Conservation (phyloP, 1,140 invertebrate species). For the Lucilia cuprina region DNA sequence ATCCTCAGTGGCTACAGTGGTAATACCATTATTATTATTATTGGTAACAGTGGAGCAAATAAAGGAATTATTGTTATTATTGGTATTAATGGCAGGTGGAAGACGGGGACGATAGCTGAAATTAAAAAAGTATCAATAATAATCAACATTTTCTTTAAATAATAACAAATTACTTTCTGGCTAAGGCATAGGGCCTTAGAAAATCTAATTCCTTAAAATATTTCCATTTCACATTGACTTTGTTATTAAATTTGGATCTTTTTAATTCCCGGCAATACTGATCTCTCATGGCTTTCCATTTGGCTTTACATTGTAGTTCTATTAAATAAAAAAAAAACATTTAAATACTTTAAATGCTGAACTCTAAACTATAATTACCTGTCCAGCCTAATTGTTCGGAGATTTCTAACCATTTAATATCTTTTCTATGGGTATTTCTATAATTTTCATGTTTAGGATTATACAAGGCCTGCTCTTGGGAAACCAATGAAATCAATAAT, state of each 20-base stretch:
- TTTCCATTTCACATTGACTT: constrained; percentile 56
- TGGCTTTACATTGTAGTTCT: constrained; percentile 56
- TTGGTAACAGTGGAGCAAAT: constrained; percentile 37
- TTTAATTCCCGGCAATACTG: constrained; percentile 59
- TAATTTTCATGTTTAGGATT: constrained; percentile 58
- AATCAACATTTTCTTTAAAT: neutral
- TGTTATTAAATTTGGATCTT: constrained; percentile 52
- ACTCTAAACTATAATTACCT: constrained; percentile 41
- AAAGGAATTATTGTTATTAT: constrained; percentile 41
- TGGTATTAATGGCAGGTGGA: constrained; percentile 7
- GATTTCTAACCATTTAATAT: constrained; percentile 57
- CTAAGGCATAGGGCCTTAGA: constrained; percentile 54
- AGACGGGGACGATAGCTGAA: constrained; percentile 52
- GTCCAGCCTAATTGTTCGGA: constrained; percentile 52
- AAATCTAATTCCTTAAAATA: constrained; percentile 60
- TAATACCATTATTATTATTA: constrained; percentile 43
- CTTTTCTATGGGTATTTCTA: constrained; percentile 53
- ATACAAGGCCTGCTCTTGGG: constrained; percentile 55
- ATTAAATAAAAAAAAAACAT: neutral
- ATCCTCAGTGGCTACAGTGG: constrained; percentile 33
- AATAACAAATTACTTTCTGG: constrained; percentile 48
- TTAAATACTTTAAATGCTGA: neutral
- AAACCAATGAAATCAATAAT: constrained; percentile 54
- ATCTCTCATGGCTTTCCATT: constrained; percentile 59
- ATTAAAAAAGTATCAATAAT: neutral